These are phyloP conservation scores for Dinoponera quadriceps DNA, from an alignment of 1,140 invertebrate genomes.

Conservation along the genomic window DNA sequence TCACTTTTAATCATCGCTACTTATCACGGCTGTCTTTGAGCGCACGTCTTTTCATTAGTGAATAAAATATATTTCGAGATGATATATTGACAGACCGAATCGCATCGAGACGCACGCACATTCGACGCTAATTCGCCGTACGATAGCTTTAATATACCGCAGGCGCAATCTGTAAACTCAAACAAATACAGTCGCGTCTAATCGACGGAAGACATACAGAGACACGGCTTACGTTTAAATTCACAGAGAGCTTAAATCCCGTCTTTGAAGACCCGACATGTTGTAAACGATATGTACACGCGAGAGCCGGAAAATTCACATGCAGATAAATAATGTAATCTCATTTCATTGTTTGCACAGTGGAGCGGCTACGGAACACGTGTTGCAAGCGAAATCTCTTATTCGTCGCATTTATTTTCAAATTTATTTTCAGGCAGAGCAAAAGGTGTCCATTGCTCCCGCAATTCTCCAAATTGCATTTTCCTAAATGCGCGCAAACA, in stretches of 20 bases:
- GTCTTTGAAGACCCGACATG: constrained; percentile 42
- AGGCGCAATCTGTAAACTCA: constrained; percentile 76
- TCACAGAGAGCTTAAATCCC: constrained; percentile 74
- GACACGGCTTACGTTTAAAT: constrained; percentile 68
- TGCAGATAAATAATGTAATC: constrained; percentile 15
- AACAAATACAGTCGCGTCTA: constrained; percentile 71
- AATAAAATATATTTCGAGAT: background rate
- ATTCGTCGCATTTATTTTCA: too few species aligned
- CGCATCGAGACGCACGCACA: constrained; percentile 18
- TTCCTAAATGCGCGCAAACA: too few species aligned
- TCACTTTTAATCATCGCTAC: too few species aligned
- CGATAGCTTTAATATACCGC: constrained; percentile 70
- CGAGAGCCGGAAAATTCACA: constrained; percentile 19
- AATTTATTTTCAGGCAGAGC: too few species aligned
- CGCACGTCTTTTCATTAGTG: too few species aligned
- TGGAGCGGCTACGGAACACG: too few species aligned
- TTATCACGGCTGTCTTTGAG: too few species aligned
- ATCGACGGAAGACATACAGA: constrained; percentile 68
- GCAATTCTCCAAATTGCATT: too few species aligned
- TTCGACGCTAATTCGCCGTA: constrained; percentile 69
- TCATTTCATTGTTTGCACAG: constrained; percentile 14
- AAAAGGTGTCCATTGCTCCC: too few species aligned
- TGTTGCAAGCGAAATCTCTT: background rate
- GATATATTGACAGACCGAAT: constrained; percentile 6
- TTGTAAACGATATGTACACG: constrained; percentile 7